Evolutionary conservation across 2,797 vertebrate species (phyloP).

Genomic region (Smutsia gigantea): DNA sequence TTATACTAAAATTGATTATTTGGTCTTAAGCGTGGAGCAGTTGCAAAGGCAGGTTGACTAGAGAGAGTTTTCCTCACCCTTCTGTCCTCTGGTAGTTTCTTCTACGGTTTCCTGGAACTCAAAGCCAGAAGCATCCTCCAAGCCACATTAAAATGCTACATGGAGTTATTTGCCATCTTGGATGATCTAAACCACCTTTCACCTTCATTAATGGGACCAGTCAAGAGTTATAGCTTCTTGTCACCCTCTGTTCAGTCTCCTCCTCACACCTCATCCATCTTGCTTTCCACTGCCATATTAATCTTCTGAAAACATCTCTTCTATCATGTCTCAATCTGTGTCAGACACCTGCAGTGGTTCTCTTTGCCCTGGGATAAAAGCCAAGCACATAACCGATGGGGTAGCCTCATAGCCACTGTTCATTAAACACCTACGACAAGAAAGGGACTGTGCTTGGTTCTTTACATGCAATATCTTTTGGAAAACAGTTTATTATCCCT

Average conservation of each 20-base stretch:
- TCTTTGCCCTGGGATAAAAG: slow-evolving; percentile 25
- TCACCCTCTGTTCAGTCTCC: slow-evolving; percentile 41
- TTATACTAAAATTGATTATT: background rate
- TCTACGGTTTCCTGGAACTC: background rate
- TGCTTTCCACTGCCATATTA: slow-evolving; percentile 54
- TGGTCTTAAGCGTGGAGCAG: background rate
- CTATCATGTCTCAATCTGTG: slow-evolving; percentile 51
- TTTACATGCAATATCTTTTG: background rate
- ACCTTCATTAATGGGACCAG: slow-evolving; percentile 64
- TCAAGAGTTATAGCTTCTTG: slow-evolving; percentile 58
- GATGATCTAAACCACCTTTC: slow-evolving; percentile 42
- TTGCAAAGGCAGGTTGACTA: background rate
- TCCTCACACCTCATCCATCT: slow-evolving; percentile 50
- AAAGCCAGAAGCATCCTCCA: slow-evolving; percentile 40
- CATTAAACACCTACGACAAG: background rate
- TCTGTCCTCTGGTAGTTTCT: background rate
- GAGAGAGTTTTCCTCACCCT: background rate
- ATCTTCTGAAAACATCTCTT: slow-evolving; percentile 68
- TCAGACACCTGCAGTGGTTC: slow-evolving; percentile 5
- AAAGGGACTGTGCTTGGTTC: background rate
- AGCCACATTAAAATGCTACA: slow-evolving; percentile 21
- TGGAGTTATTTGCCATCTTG: slow-evolving; percentile 53
- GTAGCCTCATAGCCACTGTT: background rate
- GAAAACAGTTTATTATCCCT: background rate
- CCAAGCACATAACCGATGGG: background rate